Percentiles rank a stretch among this genome's conserved stretches.
These are phyloP conservation scores for Tapirus terrestris DNA, from an alignment of 2,113 vertebrate genomes.

Conservation along the genomic window DNA sequence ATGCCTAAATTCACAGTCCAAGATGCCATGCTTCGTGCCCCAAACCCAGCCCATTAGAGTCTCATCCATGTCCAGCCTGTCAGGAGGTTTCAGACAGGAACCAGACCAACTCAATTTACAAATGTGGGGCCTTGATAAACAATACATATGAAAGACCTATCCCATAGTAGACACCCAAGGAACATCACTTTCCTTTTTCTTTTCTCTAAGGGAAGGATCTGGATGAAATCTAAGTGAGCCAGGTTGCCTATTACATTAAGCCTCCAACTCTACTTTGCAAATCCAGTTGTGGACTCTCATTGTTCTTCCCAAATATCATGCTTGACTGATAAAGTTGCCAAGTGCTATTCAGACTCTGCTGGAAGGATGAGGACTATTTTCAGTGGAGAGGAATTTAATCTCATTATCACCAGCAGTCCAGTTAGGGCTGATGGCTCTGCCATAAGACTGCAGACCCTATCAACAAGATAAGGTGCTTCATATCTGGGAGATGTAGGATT, in stretches of 20 bases:
- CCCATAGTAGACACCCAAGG: background rate
- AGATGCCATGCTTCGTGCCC: background rate
- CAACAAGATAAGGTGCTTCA: background rate
- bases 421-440: background rate
- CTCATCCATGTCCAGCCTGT: background rate
- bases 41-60: background rate
- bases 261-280: background rate
- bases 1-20: background rate
- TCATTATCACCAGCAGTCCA: background rate
- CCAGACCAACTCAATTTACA: background rate
- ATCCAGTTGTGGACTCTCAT: background rate
- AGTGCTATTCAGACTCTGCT: background rate
- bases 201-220: background rate
- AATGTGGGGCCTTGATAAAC: background rate
- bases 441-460: background rate
- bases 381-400: background rate
- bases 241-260: background rate
- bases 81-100: background rate
- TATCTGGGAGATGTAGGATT: background rate
- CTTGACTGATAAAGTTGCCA: background rate
- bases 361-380: background rate
- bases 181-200: background rate
- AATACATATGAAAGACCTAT: background rate
- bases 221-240: background rate
- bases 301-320: background rate